phyloP scores from a whole-genome alignment of 2,113 vertebrate genomes.

The Athene noctua region DNA sequence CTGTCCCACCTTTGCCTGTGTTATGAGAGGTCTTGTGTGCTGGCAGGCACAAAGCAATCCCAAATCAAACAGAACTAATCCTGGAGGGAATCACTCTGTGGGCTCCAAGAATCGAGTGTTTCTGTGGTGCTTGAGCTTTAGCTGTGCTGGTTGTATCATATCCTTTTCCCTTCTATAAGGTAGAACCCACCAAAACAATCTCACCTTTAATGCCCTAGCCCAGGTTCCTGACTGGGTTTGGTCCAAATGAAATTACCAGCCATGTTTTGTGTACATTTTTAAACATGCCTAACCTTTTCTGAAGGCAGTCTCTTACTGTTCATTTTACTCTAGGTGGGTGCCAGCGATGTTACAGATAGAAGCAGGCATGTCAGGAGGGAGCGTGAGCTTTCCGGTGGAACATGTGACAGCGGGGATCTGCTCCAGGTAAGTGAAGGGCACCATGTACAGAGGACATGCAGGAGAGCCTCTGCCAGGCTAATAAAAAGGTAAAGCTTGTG shows the following conservation, averaged over 20 bases:
- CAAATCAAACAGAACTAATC: background rate
- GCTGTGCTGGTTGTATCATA: background rate
- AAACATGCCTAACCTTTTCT: background rate
- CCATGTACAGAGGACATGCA: background rate
- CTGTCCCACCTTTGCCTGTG: background rate
- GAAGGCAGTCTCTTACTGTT: background rate
- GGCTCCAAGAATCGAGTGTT: background rate
- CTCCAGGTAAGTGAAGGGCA: background rate
- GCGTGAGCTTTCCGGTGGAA: background rate
- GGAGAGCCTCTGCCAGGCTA: background rate
- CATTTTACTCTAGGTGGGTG: background rate
- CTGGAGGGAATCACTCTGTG: background rate
- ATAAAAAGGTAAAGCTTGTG: background rate
- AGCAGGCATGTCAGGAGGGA: background rate
- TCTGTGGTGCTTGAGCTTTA: background rate
- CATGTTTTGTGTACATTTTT: background rate
- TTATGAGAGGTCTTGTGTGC: background rate
- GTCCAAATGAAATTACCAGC: background rate
- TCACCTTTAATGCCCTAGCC: background rate
- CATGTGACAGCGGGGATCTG: accelerated
- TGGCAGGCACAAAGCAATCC: background rate
- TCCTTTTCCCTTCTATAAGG: background rate
- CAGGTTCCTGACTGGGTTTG: background rate
- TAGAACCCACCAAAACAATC: background rate
- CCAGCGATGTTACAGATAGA: background rate